Conservation (phyloP, 2,888 invertebrate genomes). For the Seira musarum region DNA sequence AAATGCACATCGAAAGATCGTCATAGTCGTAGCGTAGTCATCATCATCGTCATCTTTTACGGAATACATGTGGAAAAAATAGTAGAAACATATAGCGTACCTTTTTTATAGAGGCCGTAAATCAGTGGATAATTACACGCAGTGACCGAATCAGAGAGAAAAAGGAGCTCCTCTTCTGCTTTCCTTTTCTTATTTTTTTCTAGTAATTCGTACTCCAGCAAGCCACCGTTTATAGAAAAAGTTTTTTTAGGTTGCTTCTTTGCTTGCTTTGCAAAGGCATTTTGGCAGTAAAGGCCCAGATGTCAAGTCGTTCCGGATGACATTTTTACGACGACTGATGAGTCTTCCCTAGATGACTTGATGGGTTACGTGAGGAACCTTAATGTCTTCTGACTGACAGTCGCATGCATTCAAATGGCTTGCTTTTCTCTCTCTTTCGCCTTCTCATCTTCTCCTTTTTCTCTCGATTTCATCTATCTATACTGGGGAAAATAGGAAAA, state of each 20-base stretch:
- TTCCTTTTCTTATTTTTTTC: not conserved
- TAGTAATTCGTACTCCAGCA: not conserved
- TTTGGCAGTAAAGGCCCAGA: constrained; percentile 68
- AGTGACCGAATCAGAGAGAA: constrained; percentile 69
- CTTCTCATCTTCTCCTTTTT: constrained; percentile 37
- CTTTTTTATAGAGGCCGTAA: constrained; percentile 69
- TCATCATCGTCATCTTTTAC: constrained; percentile 8
- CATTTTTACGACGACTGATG: constrained; percentile 70
- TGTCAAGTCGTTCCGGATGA: constrained; percentile 70
- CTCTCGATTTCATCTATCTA: constrained; percentile 7
- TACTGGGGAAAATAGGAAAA: not conserved
- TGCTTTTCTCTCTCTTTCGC: constrained; percentile 64
- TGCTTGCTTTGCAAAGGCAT: constrained; percentile 39
- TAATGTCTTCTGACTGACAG: constrained; percentile 70
- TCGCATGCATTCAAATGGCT: constrained; percentile 70
- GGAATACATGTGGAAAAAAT: not conserved
- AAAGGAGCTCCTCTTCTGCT: constrained; percentile 15
- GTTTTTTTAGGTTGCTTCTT: not conserved
- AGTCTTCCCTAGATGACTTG: constrained; percentile 42
- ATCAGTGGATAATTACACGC: constrained; percentile 70
- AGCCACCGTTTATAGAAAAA: constrained; percentile 6
- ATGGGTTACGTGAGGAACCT: constrained; percentile 69
- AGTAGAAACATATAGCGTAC: constrained; percentile 5
- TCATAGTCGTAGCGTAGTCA: not conserved
- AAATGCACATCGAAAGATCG: not conserved